These are phyloP conservation scores for Anolis sagrei DNA, from an alignment of 2,113 vertebrate species.

Conservation along the genomic window DNA sequence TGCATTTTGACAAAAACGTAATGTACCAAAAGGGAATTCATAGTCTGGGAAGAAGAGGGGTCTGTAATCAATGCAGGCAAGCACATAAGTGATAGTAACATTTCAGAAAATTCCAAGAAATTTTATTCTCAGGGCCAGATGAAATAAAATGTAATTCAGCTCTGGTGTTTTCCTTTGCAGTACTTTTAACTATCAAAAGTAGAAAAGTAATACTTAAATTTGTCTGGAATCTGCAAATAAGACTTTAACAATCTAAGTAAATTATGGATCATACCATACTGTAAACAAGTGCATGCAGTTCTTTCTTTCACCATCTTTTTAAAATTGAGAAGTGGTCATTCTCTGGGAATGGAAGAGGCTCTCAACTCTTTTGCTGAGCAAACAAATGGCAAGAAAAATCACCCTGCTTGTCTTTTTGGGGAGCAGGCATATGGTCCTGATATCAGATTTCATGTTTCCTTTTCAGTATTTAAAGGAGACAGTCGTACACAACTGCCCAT, in stretches of 20 bases:
- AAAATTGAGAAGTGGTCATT: neutral
- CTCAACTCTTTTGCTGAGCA: neutral
- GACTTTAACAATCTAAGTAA: neutral
- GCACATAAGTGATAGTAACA: constrained; percentile 55
- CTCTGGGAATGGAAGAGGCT: neutral
- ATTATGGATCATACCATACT: too few relatives aligned
- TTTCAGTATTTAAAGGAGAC: neutral
- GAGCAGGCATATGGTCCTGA: neutral
- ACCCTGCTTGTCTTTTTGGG: neutral
- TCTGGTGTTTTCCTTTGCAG: constrained; percentile 48
- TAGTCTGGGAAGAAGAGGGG: constrained; percentile 10
- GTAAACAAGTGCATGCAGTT: neutral
- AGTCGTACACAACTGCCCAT: neutral
- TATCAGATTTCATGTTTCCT: neutral
- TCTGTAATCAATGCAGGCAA: constrained; percentile 15
- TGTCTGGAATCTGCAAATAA: neutral
- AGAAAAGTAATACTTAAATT: constrained; percentile 39
- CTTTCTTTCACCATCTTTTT: neutral
- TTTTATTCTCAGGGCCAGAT: constrained; percentile 4
- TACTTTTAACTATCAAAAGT: constrained; percentile 57
- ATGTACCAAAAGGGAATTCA: neutral
- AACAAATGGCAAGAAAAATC: neutral
- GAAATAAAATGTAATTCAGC: constrained; percentile 54
- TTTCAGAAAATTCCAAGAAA: constrained; percentile 25
- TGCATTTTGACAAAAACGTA: neutral